Conservation (phyloP, 2,888 invertebrate species). For the Drosophila sordidapex region DNA sequence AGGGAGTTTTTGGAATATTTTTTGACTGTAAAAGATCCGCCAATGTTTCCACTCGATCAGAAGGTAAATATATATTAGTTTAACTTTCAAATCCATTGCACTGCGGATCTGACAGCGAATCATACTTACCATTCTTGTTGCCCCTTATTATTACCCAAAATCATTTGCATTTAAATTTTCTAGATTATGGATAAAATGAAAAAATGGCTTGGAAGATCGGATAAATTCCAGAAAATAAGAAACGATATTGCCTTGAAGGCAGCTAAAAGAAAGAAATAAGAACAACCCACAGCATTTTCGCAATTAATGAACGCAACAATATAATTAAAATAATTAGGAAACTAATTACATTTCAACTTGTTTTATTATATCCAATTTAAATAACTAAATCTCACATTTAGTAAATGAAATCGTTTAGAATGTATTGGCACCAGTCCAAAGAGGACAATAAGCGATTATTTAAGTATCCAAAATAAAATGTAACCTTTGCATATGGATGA, state of each 20-base stretch:
- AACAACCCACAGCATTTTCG: not conserved
- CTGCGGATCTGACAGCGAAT: not conserved
- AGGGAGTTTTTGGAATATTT: conserved; percentile 81
- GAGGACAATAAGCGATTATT: not conserved
- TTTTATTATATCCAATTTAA: not conserved
- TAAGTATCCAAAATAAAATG: not conserved
- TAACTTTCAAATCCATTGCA: not conserved
- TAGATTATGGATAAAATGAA: conserved; percentile 72
- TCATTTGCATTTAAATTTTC: conserved; percentile 5
- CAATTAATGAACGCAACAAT: not conserved
- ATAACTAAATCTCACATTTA: not conserved
- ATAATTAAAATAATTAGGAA: not conserved
- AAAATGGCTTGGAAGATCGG: conserved; percentile 72
- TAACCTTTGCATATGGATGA: not conserved
- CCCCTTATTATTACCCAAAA: not conserved
- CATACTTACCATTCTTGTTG: not conserved
- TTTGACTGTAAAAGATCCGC: conserved; percentile 58
- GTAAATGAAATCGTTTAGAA: not conserved
- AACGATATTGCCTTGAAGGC: conserved; percentile 37
- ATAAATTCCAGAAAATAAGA: conserved; percentile 58
- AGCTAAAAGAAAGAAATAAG: conserved; percentile 53
- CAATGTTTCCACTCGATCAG: conserved; percentile 72
- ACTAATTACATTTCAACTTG: too few species aligned
- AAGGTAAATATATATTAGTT: conserved; percentile 60
- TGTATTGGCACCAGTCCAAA: not conserved